Evolutionary conservation across 2,888 invertebrate genomes (phyloP), one percentile per base, ranked within the genome.

Genomic region (Oligia fasciuncula): DNA sequence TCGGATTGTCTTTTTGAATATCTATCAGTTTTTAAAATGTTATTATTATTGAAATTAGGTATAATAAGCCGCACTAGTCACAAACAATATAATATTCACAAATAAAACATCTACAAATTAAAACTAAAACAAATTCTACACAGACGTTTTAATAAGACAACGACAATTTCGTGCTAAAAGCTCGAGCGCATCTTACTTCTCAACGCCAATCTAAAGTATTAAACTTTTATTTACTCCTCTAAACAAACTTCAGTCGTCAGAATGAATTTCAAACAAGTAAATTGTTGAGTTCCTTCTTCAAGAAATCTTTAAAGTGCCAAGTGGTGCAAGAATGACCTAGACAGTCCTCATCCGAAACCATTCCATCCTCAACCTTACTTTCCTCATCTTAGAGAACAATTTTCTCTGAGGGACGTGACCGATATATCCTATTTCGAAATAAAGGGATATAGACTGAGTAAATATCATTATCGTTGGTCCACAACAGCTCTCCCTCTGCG

Each of bases 401-500:
- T 66, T 91, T 11, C 29, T 43, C 43, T 85, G 67, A 1, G 0
- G 0, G 3, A 5, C 40, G 0, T 13, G 60, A 43, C 77, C 71
- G 79, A 88, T 84, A 82, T 93, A 85, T 60, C 77, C 80, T 87
- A 77, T 93, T 95, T 91, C 75, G 74, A 57, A 71, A 54, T 81
- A 81, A 77, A 63, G 69, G 67, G 62, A 35, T 81, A 81, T 83
- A 88, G 91, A 91, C 91, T 90, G 91, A 92, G 95, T 94, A 95
- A 95, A 95, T 94, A 95, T 95, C 94, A 95, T 96, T 95, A 95
- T 92, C 85, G 93, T 90, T 87, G 90, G 93, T 94, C 95, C 93
- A 95, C 95, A 94, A 94, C 93, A 94, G 93, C 90, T 91, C 91
- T 93, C 91, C 86, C 87, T 86, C 87, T 88, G 89, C 72, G 93